Evolutionary conservation across 1,140 invertebrate genomes (phyloP).

Genomic region (Apis cerana): DNA sequence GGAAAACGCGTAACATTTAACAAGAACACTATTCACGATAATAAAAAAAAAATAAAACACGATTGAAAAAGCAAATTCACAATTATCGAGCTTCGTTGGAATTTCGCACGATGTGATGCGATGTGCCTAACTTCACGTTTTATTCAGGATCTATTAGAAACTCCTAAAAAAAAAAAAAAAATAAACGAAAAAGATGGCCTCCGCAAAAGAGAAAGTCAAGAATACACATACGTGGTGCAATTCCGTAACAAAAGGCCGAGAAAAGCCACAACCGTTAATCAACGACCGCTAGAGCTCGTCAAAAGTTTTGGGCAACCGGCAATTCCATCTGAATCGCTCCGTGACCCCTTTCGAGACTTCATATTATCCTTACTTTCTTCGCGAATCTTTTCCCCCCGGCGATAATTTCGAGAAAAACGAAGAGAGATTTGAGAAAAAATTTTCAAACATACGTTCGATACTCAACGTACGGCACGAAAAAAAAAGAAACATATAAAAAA

Average conservation of each 20-base stretch:
- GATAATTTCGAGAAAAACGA: no score
- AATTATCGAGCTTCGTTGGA: background rate
- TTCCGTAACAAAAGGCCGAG: slow-evolving; percentile 16
- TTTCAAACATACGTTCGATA: no score
- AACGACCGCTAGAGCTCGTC: slow-evolving; percentile 10
- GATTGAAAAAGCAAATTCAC: background rate
- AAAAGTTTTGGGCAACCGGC: slow-evolving; percentile 1
- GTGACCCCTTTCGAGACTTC: background rate
- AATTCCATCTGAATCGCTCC: background rate
- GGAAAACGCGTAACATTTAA: background rate
- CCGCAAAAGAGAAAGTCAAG: slow-evolving; percentile 13
- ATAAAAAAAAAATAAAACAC: background rate
- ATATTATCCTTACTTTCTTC: background rate
- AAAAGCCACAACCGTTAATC: slow-evolving; percentile 32
- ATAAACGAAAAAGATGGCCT: background rate
- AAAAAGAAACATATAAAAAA: no score
- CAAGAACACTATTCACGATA: background rate
- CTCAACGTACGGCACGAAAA: no score
- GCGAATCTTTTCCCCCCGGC: no score
- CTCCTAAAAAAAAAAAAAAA: background rate
- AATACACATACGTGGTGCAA: background rate
- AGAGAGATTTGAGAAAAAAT: no score
- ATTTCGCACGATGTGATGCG: background rate
- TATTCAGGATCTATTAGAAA: background rate
- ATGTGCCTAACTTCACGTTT: background rate